A percentile compares a stretch with the other conserved stretches of the same genome.
Conservation (phyloP, 2,888 invertebrate species). For the Drosophila birchii region DNA sequence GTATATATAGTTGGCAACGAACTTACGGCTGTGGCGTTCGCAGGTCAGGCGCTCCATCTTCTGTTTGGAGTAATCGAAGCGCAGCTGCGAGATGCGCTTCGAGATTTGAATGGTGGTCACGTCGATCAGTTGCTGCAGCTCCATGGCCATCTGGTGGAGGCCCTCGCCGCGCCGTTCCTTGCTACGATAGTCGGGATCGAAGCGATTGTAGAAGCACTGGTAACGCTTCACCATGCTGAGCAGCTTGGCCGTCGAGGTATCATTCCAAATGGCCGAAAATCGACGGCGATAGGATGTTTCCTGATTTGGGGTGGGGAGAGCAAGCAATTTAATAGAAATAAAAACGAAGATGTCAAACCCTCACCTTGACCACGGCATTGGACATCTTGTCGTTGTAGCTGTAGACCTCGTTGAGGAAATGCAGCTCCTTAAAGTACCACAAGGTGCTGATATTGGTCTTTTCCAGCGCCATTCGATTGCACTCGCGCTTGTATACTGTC, state of each 20-base stretch:
- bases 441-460: conserved; percentile 81
- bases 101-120: conserved; percentile 82
- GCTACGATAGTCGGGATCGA: conserved; percentile 80
- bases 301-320: conserved; percentile 11
- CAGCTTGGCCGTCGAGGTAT: conserved; percentile 78
- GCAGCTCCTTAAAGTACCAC: conserved; percentile 82
- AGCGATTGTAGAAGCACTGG: conserved; percentile 82
- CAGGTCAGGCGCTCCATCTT: conserved; percentile 79
- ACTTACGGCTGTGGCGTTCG: conserved; percentile 72
- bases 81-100: conserved; percentile 81
- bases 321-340: too few relatives aligned
- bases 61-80: conserved; percentile 82
- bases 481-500: conserved; percentile 82
- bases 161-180: conserved; percentile 82
- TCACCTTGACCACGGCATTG: conserved; percentile 79
- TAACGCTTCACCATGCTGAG: conserved; percentile 75
- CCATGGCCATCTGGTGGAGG: conserved; percentile 78
- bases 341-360: not conserved
- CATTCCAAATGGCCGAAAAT: conserved; percentile 82
- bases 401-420: conserved; percentile 81
- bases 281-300: conserved; percentile 81
- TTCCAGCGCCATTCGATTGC: conserved; percentile 82
- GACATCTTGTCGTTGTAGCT: conserved; percentile 79
- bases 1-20: conserved; percentile 77
- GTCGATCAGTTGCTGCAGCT: conserved; percentile 76